Evolutionary conservation across 2,888 invertebrate genomes (phyloP).

Genomic region (Barypeithes pellucidus): DNA sequence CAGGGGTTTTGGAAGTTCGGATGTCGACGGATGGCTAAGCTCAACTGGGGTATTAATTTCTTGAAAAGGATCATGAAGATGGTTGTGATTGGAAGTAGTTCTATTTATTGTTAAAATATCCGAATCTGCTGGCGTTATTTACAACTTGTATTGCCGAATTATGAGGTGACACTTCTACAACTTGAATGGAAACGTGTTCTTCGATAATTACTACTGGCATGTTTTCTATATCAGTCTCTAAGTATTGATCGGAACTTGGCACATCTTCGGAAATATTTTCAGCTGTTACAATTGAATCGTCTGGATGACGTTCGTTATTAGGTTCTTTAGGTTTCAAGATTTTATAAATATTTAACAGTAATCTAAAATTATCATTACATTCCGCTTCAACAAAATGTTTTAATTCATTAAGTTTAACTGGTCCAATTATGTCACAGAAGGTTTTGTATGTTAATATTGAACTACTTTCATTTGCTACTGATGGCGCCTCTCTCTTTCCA

Average conservation of each 20-base stretch:
- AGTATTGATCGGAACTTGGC: too few species aligned
- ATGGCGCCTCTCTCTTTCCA: too few species aligned
- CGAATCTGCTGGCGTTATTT: not conserved
- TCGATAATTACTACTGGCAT: too few species aligned
- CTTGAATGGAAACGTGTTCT: not conserved
- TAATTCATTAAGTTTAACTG: not conserved
- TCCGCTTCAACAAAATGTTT: too few species aligned
- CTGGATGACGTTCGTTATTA: too few species aligned
- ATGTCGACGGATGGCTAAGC: not conserved
- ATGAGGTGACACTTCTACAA: not conserved
- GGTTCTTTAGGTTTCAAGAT: not conserved
- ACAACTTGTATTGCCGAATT: not conserved
- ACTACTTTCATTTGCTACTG: too few species aligned
- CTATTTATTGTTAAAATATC: not conserved
- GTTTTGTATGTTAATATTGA: not conserved
- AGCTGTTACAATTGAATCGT: too few species aligned
- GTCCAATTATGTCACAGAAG: conserved; percentile 6
- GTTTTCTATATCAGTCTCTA: too few species aligned
- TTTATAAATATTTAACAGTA: not conserved
- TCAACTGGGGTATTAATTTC: too few species aligned
- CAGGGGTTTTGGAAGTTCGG: conserved; percentile 18
- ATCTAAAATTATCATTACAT: conserved; percentile 1
- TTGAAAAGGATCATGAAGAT: not conserved
- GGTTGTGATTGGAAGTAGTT: not conserved
- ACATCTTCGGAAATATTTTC: too few species aligned